Conservation (phyloP, 2,113 vertebrate species). For the Podarcis raffonei region DNA sequence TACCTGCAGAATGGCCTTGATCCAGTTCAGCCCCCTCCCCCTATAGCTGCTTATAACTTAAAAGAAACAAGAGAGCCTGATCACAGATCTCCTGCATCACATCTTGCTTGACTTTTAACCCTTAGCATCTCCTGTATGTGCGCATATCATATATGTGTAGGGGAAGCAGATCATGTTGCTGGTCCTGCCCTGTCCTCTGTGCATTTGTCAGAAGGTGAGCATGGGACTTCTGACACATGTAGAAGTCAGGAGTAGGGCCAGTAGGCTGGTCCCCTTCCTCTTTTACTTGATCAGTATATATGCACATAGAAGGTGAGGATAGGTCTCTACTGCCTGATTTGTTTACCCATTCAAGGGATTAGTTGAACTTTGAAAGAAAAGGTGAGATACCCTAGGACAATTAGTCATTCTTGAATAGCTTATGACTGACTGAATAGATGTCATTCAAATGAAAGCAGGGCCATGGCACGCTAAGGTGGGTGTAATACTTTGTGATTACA, state of each 20-base stretch:
- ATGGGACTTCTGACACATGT: neutral
- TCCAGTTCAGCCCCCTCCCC: neutral
- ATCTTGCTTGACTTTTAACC: neutral
- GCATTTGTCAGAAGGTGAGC: neutral
- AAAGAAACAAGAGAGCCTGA: neutral
- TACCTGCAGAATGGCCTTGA: neutral
- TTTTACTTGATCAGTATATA: neutral
- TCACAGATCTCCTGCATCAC: neutral
- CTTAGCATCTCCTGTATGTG: too few relatives aligned
- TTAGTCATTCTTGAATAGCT: neutral
- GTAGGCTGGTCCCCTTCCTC: neutral
- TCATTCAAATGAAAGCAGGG: neutral
- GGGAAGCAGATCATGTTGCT: neutral
- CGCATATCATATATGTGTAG: too few relatives aligned
- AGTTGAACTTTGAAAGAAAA: neutral
- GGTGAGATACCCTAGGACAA: neutral
- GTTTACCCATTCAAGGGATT: neutral
- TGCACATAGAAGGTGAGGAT: too few relatives aligned
- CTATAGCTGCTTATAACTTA: neutral
- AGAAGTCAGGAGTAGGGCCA: neutral
- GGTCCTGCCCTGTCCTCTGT: neutral
- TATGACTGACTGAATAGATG: neutral
- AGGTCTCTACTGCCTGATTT: neutral
- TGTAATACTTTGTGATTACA: neutral
- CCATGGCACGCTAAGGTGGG: neutral